These are phyloP conservation scores for Apomyelois bistriatella DNA, from an alignment of 2,888 invertebrate species.

Conservation along the genomic window DNA sequence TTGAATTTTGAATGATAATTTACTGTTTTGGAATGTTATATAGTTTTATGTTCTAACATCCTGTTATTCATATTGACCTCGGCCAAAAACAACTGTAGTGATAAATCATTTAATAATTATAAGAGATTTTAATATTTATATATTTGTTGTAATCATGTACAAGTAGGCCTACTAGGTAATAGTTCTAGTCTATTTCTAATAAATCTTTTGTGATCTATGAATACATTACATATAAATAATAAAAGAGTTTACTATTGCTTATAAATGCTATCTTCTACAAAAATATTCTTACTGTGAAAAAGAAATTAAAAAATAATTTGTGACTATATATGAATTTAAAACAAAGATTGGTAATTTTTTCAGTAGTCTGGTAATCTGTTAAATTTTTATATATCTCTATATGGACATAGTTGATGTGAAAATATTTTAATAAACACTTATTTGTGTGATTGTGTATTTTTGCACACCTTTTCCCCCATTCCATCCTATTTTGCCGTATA, in stretches of 20 bases:
- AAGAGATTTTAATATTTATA: constrained; percentile 16
- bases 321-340: too few relatives aligned
- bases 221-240: not conserved
- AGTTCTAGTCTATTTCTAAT: constrained; percentile 20
- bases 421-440: constrained; percentile 43
- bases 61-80: not conserved
- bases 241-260: not conserved
- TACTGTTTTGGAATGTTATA: not conserved
- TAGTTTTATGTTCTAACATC: not conserved
- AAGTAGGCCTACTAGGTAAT: constrained; percentile 19
- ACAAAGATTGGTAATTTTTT: constrained; percentile 8
- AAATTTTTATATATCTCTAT: constrained; percentile 33
- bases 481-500: too few relatives aligned
- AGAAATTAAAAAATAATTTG: too few relatives aligned
- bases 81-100: not conserved
- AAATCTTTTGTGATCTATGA: not conserved
- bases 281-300: not conserved
- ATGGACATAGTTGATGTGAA: constrained; percentile 38
- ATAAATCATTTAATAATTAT: not conserved
- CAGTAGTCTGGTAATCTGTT: constrained; percentile 20
- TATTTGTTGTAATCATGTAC: constrained; percentile 18
- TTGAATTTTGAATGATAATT: too few relatives aligned
- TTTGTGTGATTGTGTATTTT: constrained; percentile 26
- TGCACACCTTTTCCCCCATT: not conserved
- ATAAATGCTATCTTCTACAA: not conserved